Percentiles rank a stretch among this genome's conserved stretches.
Conservation (phyloP, 2,797 vertebrate species). For the Chaetodon trifasciatus region DNA sequence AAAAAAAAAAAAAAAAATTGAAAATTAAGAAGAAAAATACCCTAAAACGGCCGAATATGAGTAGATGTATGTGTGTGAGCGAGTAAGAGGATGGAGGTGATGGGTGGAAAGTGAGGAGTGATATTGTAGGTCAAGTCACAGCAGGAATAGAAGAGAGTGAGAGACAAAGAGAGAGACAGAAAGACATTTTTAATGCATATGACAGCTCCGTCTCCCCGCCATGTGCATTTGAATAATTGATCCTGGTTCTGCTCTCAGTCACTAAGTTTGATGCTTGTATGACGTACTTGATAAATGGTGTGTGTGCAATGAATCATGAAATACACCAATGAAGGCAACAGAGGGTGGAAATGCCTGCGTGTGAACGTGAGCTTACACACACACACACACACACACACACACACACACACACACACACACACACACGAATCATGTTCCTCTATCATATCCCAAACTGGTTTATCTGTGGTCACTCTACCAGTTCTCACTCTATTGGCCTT, state of each 20-base stretch:
- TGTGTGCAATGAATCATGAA: slow-evolving; percentile 6
- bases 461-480: background rate
- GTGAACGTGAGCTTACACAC: background rate
- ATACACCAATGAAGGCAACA: slow-evolving; percentile 11
- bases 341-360: background rate
- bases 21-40: slow-evolving; percentile 15
- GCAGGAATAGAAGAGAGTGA: slow-evolving; percentile 9
- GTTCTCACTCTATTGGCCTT: slow-evolving; percentile 1
- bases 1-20: background rate
- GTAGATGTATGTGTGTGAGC: background rate
- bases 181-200: slow-evolving; percentile 29
- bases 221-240: slow-evolving; percentile 42
- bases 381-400: background rate
- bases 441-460: slow-evolving; percentile 8
- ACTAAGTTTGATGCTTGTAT: slow-evolving; percentile 17
- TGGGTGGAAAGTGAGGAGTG: slow-evolving; percentile 18
- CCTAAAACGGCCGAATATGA: background rate
- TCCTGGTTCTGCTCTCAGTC: slow-evolving; percentile 29
- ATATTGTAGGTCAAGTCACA: slow-evolving; percentile 19
- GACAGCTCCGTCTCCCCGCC: slow-evolving; percentile 16
- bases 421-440: background rate
- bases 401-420: background rate
- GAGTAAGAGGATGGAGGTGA: background rate
- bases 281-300: slow-evolving; percentile 31
- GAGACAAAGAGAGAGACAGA: background rate